Conservation (phyloP, 2,888 invertebrate species). For the Pseudococcus viburni region DNA sequence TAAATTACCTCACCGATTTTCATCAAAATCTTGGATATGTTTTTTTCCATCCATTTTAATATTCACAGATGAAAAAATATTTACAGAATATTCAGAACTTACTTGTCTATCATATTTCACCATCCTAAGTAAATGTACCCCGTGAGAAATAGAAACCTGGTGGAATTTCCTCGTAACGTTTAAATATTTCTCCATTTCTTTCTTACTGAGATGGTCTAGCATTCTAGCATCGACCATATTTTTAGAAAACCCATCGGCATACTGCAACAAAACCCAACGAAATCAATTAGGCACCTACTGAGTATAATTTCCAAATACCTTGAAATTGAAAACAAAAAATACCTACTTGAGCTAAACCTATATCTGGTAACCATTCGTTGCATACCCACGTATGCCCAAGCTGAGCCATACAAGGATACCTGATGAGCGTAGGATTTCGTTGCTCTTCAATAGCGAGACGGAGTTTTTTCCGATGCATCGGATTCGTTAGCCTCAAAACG, state of each 20-base stretch:
- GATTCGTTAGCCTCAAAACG: conserved; percentile 91
- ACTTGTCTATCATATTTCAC: conserved; percentile 94
- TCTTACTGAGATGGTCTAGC: conserved; percentile 92
- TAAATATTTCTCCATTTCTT: conserved; percentile 93
- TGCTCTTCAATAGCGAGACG: conserved; percentile 94
- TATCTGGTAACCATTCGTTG: conserved; percentile 92
- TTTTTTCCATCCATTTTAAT: no score
- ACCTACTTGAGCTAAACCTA: conserved; percentile 84
- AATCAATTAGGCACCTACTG: neutral
- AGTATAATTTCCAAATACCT: neutral
- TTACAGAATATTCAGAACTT: conserved; percentile 69
- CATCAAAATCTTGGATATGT: no score
- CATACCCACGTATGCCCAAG: conserved; percentile 95
- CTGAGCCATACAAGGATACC: conserved; percentile 89
- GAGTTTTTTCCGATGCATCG: conserved; percentile 93
- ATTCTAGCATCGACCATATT: conserved; percentile 94
- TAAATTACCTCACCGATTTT: no score
- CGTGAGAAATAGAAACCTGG: conserved; percentile 94
- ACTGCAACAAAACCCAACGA: conserved; percentile 74
- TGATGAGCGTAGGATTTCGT: conserved; percentile 86
- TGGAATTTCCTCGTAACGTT: conserved; percentile 94
- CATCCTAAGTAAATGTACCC: conserved; percentile 91
- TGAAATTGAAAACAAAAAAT: conserved; percentile 1
- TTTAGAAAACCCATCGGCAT: conserved; percentile 88
- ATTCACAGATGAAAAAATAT: no score